phyloP scores from a whole-genome alignment of 2,113 vertebrate genomes.

The Haplotaxodon microlepis region DNA sequence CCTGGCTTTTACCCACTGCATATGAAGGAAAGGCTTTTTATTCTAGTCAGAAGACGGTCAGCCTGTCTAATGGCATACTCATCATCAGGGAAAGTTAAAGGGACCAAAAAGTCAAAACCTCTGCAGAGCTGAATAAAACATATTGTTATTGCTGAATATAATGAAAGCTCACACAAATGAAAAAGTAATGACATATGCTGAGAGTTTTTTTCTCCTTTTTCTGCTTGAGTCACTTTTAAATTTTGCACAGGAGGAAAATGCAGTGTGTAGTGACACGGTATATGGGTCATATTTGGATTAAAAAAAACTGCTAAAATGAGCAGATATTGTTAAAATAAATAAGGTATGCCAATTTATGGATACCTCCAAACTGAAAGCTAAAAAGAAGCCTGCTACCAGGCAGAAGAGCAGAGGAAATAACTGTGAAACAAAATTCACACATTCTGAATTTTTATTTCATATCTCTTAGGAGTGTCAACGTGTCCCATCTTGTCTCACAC shows the following conservation, averaged over 20 bases:
- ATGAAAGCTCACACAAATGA: neutral
- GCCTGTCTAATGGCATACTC: neutral
- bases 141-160: neutral
- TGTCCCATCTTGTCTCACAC: neutral
- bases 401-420: neutral
- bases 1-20: neutral
- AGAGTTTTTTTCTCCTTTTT: neutral
- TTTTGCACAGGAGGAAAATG: neutral
- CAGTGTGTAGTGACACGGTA: accelerated
- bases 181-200: neutral
- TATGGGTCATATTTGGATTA: neutral
- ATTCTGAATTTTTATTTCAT: neutral
- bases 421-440: neutral
- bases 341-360: neutral
- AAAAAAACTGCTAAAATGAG: neutral
- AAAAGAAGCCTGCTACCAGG: neutral
- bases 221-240: neutral
- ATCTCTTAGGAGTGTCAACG: accelerated
- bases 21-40: neutral
- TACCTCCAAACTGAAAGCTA: neutral
- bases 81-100: neutral
- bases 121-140: neutral
- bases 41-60: neutral
- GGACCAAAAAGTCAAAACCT: neutral
- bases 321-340: neutral